Conservation (phyloP, 2,797 vertebrate genomes). For the Hippopotamyrus pictus region DNA sequence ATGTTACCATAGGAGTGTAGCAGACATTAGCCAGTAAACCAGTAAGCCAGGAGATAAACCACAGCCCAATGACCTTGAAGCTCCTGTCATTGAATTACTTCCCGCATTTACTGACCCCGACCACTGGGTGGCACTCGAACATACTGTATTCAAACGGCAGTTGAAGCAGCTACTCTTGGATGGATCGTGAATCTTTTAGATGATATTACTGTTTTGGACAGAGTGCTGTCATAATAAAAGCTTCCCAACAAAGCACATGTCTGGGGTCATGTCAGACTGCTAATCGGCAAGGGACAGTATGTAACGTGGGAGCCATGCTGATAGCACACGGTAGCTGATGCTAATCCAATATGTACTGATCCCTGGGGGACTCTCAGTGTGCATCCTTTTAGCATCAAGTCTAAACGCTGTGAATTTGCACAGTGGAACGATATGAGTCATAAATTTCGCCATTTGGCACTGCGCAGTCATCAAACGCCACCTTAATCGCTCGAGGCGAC, state of each 20-base stretch:
- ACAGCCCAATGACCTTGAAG: slow-evolving; percentile 49
- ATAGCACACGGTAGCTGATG: neutral
- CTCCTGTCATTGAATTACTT: neutral
- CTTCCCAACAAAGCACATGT: neutral
- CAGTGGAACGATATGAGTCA: neutral
- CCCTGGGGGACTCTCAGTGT: neutral
- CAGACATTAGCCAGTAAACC: neutral
- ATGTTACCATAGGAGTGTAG: neutral
- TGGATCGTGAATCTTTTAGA: neutral
- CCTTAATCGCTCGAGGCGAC: neutral
- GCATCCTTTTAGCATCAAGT: neutral
- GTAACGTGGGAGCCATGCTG: neutral
- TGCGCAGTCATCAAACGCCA: neutral
- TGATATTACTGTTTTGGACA: neutral
- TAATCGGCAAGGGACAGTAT: neutral
- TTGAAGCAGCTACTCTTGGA: neutral
- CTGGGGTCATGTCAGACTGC: neutral
- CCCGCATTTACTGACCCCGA: slow-evolving; percentile 35
- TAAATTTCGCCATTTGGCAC: neutral
- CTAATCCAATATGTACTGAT: neutral
- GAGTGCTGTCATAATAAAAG: neutral
- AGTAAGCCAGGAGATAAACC: neutral
- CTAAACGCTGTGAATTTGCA: neutral
- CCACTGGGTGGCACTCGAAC: slow-evolving; percentile 46
- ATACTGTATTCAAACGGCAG: slow-evolving; percentile 18